Base-by-base conservation (phyloP, 2,888 invertebrate genomes). In the Drosophila kuntzei region DNA sequence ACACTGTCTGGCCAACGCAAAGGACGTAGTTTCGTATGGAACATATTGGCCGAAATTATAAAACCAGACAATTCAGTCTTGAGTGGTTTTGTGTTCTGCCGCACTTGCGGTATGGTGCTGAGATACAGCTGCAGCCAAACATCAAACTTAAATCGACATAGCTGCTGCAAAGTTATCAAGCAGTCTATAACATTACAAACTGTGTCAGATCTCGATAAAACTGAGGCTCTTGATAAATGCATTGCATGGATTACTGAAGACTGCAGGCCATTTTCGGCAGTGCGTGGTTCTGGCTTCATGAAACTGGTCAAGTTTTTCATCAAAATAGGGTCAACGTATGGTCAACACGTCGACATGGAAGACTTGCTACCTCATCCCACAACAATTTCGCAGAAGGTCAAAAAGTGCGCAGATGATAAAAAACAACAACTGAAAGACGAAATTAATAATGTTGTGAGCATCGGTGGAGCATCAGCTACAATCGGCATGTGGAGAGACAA, bases 391-490 rank as follows among this genome's bases (percentile, higher is more conserved):
- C 34, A 34, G n/a, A 6, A 34, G 7, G n/a, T 34, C 34, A 34
- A 34, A 34, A 34, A 34, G 6, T 34, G n/a, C n/a, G 34, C 34
- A 34, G n/a, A 2, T 6, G 34, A 34, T n/a, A n/a, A 34, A n/a
- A 34, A 2, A 7, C 34, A 34, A 7, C n/a, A 34, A n/a, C n/a
- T 34, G 6, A 34, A 34, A n/a, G 34, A 34, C 34, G 34, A 34
- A 34, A 34, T 34, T 6, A 34, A 34, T n/a, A 34, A 34, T n/a
- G n/a, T 34, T 34, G 34, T 34, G 34, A n/a, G 34, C 34, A 34
- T 34, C n/a, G 34, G 34, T 7, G 34, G 34, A n/a, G 34, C n/a
- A 12, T 32, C 32, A 12, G 32, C 4, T 12, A 12, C 12, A 11
- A 32, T 32, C 1, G 11, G 12, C 12, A 32, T 32, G 32, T 32